These are phyloP conservation scores for Passer montanus DNA, from an alignment of 2,113 vertebrate species.

Conservation along the genomic window DNA sequence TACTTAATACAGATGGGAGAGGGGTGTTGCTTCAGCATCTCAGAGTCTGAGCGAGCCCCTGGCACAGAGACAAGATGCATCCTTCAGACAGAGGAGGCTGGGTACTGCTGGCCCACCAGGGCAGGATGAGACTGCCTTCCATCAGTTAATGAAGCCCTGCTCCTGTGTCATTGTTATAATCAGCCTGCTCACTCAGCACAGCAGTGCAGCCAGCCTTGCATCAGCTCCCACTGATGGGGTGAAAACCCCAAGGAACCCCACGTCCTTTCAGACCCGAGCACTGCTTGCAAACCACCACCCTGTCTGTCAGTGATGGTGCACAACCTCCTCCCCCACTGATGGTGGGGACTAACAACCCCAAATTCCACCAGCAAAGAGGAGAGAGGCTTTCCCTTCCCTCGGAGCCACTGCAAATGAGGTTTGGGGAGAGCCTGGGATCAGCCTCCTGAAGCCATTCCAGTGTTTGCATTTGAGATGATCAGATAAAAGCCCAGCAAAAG, in stretches of 20 bases:
- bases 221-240: accelerated
- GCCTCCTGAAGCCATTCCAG: neutral
- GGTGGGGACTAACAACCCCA: neutral
- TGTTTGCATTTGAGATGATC: neutral
- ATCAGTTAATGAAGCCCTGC: accelerated
- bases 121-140: neutral
- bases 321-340: neutral
- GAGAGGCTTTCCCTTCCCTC: neutral
- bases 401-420: accelerated
- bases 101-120: neutral
- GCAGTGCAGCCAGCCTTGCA: neutral
- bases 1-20: accelerated
- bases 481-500: neutral
- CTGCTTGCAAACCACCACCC: neutral
- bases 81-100: neutral
- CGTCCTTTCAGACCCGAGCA: accelerated
- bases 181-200: neutral
- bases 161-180: accelerated
- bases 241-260: neutral
- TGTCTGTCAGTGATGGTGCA: neutral
- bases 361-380: neutral
- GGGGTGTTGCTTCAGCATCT: neutral
- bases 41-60: neutral
- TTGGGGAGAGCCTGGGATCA: neutral
- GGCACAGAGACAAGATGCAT: neutral